phyloP scores from a whole-genome alignment of 2,113 vertebrate species.

The Agelaius phoeniceus region DNA sequence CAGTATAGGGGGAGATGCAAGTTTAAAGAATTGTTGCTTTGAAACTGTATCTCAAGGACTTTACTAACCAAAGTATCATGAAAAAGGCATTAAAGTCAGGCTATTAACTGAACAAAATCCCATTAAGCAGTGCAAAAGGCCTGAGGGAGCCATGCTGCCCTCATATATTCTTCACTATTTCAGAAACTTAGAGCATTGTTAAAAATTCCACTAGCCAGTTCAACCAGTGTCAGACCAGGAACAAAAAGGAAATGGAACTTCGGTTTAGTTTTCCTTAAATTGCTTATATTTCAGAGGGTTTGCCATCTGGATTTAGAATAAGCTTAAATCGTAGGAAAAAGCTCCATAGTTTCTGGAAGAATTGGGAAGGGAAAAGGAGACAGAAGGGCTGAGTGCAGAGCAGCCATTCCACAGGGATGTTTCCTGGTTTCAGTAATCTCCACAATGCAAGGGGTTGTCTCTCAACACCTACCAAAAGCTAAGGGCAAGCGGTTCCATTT shows the following conservation, averaged over 20 bases:
- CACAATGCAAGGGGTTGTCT: background rate
- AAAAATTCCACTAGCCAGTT: background rate
- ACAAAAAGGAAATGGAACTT: background rate
- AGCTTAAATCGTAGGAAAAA: background rate
- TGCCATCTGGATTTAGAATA: background rate
- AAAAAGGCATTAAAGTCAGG: background rate
- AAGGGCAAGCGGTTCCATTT: constrained; percentile 96
- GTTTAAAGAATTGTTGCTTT: background rate
- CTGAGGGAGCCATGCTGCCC: background rate
- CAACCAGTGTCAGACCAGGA: background rate
- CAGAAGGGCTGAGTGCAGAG: background rate
- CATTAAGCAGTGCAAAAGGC: background rate
- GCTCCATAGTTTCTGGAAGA: background rate
- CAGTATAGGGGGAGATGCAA: background rate
- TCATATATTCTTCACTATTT: background rate
- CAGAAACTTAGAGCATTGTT: background rate
- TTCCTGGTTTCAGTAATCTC: background rate
- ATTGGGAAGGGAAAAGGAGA: background rate
- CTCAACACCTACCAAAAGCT: constrained; percentile 86
- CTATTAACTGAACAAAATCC: background rate
- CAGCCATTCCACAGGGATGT: background rate
- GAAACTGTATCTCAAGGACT: background rate
- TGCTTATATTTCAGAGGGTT: background rate
- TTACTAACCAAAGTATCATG: background rate
- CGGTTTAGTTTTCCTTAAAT: background rate